Evolutionary conservation across 2,113 vertebrate genomes (phyloP).

Genomic region (Anthoscopus minutus): DNA sequence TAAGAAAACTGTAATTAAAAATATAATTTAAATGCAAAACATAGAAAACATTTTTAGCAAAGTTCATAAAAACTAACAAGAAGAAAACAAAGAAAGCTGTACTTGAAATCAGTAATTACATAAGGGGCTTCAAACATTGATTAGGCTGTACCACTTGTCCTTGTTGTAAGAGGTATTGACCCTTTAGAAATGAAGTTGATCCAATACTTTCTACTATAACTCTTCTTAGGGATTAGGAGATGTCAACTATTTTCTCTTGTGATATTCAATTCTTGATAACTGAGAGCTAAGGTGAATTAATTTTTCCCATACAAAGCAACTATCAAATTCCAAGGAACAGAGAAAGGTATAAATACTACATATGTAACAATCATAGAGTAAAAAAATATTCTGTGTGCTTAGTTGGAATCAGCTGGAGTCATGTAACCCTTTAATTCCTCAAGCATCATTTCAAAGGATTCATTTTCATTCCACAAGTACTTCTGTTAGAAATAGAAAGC

Average conservation of each 20-base stretch:
- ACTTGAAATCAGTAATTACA: conserved; percentile 49
- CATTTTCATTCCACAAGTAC: background rate
- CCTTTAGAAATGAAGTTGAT: conserved; percentile 56
- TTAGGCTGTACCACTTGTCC: conserved; percentile 26
- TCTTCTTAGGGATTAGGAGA: conserved; percentile 45
- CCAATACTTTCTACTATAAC: conserved; percentile 28
- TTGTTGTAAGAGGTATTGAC: conserved; percentile 44
- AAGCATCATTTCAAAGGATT: background rate
- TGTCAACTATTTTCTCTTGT: conserved; percentile 56
- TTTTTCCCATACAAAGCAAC: conserved; percentile 56
- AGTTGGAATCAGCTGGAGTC: conserved; percentile 9
- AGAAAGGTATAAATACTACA: background rate
- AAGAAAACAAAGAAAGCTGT: conserved; percentile 14
- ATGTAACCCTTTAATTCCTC: background rate
- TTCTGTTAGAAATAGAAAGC: background rate
- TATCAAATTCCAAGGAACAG: conserved; percentile 49
- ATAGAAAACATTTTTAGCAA: background rate
- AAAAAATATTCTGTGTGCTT: background rate
- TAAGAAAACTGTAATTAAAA: background rate
- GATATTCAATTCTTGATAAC: conserved; percentile 43
- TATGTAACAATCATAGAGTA: background rate
- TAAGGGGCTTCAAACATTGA: conserved; percentile 47
- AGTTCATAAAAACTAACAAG: conserved; percentile 19
- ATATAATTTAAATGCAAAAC: conserved; percentile 22
- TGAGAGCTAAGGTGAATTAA: conserved; percentile 62